Evolutionary conservation across 1,140 invertebrate species (phyloP).

Genomic region (Tenebrio molitor): DNA sequence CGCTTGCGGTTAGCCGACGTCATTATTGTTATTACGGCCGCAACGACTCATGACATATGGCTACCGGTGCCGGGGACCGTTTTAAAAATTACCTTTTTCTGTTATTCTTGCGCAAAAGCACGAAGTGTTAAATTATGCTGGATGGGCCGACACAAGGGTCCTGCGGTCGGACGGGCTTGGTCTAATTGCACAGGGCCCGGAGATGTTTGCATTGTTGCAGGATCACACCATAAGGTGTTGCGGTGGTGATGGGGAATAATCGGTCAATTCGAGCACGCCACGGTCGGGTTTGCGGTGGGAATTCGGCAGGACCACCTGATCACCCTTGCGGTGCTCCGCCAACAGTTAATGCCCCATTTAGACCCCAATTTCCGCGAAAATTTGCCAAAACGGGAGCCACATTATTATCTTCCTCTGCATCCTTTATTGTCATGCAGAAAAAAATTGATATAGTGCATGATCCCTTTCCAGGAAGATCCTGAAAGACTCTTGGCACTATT

Average conservation of each 20-base stretch:
- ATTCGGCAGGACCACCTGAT: not conserved
- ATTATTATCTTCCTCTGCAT: too few species aligned
- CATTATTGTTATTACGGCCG: conserved; percentile 17
- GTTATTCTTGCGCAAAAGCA: conserved; percentile 37
- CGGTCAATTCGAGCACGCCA: conserved; percentile 20
- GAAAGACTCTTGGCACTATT: too few species aligned
- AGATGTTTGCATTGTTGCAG: conserved; percentile 29
- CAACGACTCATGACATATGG: conserved; percentile 31
- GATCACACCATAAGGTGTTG: conserved; percentile 38
- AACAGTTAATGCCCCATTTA: too few species aligned
- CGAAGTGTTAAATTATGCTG: conserved; percentile 37
- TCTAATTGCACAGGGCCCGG: conserved; percentile 13
- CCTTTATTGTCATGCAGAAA: too few species aligned
- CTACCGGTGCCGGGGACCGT: conserved; percentile 6
- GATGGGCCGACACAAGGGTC: not conserved
- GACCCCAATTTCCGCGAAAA: too few species aligned
- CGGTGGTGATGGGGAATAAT: conserved; percentile 24
- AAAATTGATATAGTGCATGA: too few species aligned
- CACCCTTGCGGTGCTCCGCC: too few species aligned
- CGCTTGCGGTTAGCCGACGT: conserved; percentile 37
- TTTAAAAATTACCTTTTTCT: conserved; percentile 22
- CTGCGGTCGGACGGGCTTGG: too few species aligned
- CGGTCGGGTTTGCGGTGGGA: not conserved
- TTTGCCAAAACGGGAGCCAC: too few species aligned
- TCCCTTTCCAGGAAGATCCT: too few species aligned